Conservation (phyloP, 1,140 invertebrate genomes). For the Galleria mellonella region DNA sequence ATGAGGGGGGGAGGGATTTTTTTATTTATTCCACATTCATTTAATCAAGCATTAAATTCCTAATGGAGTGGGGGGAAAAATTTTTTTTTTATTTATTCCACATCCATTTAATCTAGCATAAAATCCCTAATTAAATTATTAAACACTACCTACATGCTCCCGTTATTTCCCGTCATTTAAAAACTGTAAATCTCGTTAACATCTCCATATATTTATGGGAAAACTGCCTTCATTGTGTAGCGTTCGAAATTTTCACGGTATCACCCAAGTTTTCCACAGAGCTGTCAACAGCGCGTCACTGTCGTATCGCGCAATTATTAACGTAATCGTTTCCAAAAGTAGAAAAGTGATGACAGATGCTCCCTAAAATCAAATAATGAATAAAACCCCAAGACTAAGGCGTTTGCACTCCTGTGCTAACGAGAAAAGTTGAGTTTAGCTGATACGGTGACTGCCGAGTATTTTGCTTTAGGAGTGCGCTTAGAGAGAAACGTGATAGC, state of each 20-base stretch:
- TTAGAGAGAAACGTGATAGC: background rate
- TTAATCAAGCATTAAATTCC: too few species aligned
- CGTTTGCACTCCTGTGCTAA: conserved; percentile 47
- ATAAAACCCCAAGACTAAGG: conserved; percentile 46
- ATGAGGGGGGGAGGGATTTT: too few species aligned
- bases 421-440: conserved; percentile 52
- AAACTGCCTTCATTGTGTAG: too few species aligned
- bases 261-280: conserved; percentile 1
- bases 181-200: too few species aligned
- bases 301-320: conserved; percentile 5
- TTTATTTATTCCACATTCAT: too few species aligned
- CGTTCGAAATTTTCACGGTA: background rate
- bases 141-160: too few species aligned
- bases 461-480: background rate
- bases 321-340: conserved; percentile 5
- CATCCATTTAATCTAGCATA: too few species aligned
- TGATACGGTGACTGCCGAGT: conserved; percentile 23
- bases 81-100: too few species aligned
- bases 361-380: conserved; percentile 56
- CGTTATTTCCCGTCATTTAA: too few species aligned
- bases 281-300: conserved; percentile 1
- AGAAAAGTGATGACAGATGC: conserved; percentile 55
- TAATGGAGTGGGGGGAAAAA: too few species aligned
- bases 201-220: too few species aligned
- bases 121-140: too few species aligned